Percentiles rank a stretch among this genome's conserved stretches.
These are phyloP conservation scores for Altica lythri DNA, from an alignment of 2,888 invertebrate species.

Conservation along the genomic window DNA sequence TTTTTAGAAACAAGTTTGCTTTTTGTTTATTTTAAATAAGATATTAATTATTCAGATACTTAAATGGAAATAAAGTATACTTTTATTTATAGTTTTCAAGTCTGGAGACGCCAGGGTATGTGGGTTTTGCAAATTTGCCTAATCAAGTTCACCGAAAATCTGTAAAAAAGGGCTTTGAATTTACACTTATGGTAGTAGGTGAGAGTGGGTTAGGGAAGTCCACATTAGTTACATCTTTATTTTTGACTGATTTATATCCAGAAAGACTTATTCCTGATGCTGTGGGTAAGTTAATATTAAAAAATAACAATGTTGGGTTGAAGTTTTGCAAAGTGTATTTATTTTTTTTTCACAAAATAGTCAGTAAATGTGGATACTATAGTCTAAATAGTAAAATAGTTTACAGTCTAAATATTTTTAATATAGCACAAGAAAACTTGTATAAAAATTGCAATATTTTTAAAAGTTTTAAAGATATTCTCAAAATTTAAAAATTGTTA, in stretches of 20 bases:
- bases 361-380: no score
- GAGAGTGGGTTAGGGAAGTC: conserved; percentile 93
- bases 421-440: no score
- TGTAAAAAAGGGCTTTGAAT: conserved; percentile 97
- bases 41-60: background rate
- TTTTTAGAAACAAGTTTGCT: conserved; percentile 14
- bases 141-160: conserved; percentile 97
- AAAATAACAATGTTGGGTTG: no score
- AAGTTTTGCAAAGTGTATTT: no score
- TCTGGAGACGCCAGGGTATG: conserved; percentile 85
- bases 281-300: conserved; percentile 77
- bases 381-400: no score
- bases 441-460: no score
- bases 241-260: conserved; percentile 92
- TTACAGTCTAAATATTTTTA: no score
- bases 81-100: conserved; percentile 71
- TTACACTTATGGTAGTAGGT: conserved; percentile 89
- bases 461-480: no score
- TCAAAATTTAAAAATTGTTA: no score
- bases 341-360: no score
- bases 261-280: conserved; percentile 89
- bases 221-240: conserved; percentile 92
- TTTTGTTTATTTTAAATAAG: conserved; percentile 15
- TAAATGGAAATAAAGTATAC: background rate
- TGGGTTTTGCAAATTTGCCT: conserved; percentile 93